Evolutionary conservation across 2,797 vertebrate genomes (phyloP).

Genomic region (Gorsachius magnificus): DNA sequence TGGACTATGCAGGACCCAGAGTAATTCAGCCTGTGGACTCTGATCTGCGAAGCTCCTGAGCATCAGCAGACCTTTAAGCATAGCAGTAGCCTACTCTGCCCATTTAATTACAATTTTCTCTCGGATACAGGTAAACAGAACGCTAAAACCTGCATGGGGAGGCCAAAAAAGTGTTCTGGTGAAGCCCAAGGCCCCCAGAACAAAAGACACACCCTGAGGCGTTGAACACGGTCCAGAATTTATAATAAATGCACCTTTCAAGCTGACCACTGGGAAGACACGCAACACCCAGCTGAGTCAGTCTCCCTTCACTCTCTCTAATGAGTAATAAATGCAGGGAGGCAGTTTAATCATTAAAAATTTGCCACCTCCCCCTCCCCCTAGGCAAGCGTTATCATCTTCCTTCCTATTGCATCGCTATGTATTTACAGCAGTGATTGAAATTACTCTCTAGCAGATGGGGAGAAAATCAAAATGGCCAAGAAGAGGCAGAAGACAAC

Average conservation of each 20-base stretch:
- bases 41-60: not conserved
- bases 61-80: not conserved
- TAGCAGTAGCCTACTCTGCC: not conserved
- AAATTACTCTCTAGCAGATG: not conserved
- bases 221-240: fast-evolving
- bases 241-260: not conserved
- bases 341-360: not conserved
- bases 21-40: not conserved
- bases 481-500: not conserved
- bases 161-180: fast-evolving
- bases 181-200: not conserved
- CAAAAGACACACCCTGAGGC: fast-evolving
- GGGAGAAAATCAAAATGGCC: not conserved
- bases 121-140: fast-evolving
- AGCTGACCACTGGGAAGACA: not conserved
- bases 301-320: fast-evolving
- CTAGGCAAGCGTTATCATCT: not conserved
- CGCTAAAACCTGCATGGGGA: not conserved
- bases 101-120: not conserved
- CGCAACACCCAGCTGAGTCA: fast-evolving
- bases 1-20: not conserved
- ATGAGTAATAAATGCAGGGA: not conserved
- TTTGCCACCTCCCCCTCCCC: not conserved
- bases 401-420: no score
- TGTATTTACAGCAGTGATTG: not conserved